phyloP scores from a whole-genome alignment of 2,888 invertebrate species.

The Orthosia cruda region DNA sequence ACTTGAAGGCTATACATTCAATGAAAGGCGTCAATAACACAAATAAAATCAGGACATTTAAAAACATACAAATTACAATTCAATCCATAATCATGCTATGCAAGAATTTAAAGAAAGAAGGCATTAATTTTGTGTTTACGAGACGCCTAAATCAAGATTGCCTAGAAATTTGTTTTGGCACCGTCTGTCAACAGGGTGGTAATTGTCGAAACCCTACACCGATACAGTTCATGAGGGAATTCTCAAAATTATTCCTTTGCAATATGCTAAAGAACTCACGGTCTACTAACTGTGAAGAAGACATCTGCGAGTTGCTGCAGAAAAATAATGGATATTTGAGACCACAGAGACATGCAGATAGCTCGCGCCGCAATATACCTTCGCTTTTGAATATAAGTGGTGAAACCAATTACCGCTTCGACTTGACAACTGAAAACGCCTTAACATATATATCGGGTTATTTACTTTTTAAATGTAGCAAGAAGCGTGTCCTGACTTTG shows the following conservation, averaged over 20 bases:
- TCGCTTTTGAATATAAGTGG: constrained; percentile 1
- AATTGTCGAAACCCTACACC: background rate
- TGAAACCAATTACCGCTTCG: constrained; percentile 9
- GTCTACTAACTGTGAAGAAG: constrained; percentile 7
- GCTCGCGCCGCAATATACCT: background rate
- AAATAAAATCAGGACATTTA: constrained; percentile 8
- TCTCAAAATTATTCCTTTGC: background rate
- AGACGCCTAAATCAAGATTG: too few species aligned
- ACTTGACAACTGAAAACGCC: constrained; percentile 4
- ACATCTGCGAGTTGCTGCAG: constrained; percentile 1
- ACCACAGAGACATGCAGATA: background rate
- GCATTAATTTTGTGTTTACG: too few species aligned
- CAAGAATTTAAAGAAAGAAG: constrained; percentile 12
- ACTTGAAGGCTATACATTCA: constrained; percentile 14
- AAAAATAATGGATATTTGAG: background rate
- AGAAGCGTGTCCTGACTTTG: background rate
- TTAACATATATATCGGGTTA: background rate
- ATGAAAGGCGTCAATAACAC: constrained; percentile 1
- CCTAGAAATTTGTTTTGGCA: constrained; percentile 39
- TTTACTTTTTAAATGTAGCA: constrained; percentile 13
- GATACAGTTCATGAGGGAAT: constrained; percentile 2
- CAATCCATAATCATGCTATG: constrained; percentile 40
- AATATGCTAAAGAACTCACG: constrained; percentile 8
- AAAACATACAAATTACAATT: constrained; percentile 52
- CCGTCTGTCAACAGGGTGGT: constrained; percentile 12